These are phyloP conservation scores for Cheilosia vulpina DNA, from an alignment of 2,888 invertebrate genomes.

Conservation along the genomic window DNA sequence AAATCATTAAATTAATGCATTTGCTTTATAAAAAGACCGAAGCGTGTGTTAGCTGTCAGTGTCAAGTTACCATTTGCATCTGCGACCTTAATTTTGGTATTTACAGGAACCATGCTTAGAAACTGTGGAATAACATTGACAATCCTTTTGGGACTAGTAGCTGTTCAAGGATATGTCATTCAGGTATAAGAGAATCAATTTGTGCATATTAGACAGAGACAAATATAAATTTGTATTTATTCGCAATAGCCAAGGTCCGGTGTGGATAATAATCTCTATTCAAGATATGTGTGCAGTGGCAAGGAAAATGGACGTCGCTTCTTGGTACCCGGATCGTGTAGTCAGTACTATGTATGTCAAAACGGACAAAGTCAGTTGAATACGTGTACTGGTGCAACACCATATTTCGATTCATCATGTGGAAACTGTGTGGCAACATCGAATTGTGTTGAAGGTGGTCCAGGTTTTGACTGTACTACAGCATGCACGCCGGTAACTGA, in stretches of 20 bases:
- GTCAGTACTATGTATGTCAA: constrained; percentile 80
- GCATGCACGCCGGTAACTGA: no score
- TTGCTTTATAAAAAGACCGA: constrained; percentile 57
- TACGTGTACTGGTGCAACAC: constrained; percentile 76
- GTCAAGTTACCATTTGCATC: constrained; percentile 45
- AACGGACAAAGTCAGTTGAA: constrained; percentile 76
- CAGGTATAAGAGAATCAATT: constrained; percentile 27
- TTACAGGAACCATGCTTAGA: constrained; percentile 24
- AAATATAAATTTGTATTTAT: neutral
- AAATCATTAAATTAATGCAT: constrained; percentile 48
- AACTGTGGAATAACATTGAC: constrained; percentile 36
- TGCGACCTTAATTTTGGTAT: neutral
- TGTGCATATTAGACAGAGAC: no score
- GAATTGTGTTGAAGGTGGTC: constrained; percentile 77
- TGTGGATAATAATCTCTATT: constrained; percentile 78
- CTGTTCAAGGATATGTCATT: constrained; percentile 49
- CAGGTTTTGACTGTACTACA: neutral
- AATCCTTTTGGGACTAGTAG: constrained; percentile 36
- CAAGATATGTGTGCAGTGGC: constrained; percentile 78
- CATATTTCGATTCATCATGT: constrained; percentile 77
- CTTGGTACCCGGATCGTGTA: constrained; percentile 81
- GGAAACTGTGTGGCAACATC: constrained; percentile 79
- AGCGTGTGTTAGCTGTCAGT: constrained; percentile 33
- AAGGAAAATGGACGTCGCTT: constrained; percentile 79
- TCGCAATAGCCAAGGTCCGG: constrained; percentile 35